A percentile compares a stretch with the other conserved stretches of the same genome.
These are phyloP conservation scores for Gymnobelideus leadbeateri DNA, from an alignment of 2,113 vertebrate species.

Conservation along the genomic window DNA sequence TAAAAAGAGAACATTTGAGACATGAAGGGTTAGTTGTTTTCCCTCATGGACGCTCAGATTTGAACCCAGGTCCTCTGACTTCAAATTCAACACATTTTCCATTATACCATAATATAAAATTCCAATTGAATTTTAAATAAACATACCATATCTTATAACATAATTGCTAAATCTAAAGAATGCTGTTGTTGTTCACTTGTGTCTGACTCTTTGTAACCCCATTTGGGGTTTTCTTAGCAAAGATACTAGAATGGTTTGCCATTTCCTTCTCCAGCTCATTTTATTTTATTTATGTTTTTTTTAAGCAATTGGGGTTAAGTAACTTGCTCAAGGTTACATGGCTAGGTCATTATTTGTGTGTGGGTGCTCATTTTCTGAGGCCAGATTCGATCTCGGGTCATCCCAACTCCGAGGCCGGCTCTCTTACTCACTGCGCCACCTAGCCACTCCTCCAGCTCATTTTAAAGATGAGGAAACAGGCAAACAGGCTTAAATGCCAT, in stretches of 20 bases:
- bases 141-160: conserved; percentile 9
- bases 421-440: no score
- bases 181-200: no score
- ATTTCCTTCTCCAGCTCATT: background rate
- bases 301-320: no score
- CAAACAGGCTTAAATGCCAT: background rate
- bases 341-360: no score
- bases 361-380: no score
- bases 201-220: no score
- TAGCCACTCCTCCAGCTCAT: background rate
- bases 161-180: conserved; percentile 39
- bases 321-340: no score
- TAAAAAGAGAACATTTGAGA: background rate
- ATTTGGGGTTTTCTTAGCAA: background rate
- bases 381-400: no score
- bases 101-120: background rate
- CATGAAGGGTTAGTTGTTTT: background rate
- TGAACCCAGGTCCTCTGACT: background rate
- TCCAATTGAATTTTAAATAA: background rate
- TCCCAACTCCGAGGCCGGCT: no score
- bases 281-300: no score
- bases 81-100: background rate
- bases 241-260: background rate
- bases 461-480: background rate
- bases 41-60: background rate